phyloP scores from a whole-genome alignment of 2,888 invertebrate species.

The Liopterus haemorrhoidalis region DNA sequence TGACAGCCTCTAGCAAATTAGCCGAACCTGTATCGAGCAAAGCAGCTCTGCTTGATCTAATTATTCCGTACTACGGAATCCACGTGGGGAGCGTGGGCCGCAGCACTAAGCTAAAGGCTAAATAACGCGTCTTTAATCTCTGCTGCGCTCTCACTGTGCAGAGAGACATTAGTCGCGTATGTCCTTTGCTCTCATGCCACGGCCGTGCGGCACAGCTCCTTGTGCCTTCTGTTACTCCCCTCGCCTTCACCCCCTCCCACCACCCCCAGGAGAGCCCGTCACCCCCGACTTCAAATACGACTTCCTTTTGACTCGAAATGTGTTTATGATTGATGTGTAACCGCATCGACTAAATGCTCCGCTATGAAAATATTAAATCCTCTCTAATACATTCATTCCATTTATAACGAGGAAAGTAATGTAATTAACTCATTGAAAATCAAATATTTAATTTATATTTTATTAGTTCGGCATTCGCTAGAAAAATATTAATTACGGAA shows the following conservation, averaged over 20 bases:
- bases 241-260: background rate
- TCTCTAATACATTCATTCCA: slow-evolving; percentile 22
- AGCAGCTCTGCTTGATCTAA: slow-evolving; percentile 44
- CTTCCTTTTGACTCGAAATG: slow-evolving; percentile 10
- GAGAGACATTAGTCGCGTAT: slow-evolving; percentile 15
- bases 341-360: slow-evolving; percentile 3
- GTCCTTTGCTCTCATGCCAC: slow-evolving; percentile 4
- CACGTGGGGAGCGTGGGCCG: slow-evolving; percentile 30
- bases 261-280: background rate
- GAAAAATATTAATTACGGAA: no score
- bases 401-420: slow-evolving; percentile 18
- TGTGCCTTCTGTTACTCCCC: background rate
- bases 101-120: slow-evolving; percentile 43
- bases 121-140: slow-evolving; percentile 46
- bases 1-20: slow-evolving; percentile 39
- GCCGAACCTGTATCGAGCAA: slow-evolving; percentile 32
- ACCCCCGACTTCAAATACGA: background rate
- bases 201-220: no score
- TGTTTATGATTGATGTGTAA: slow-evolving; percentile 20
- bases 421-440: slow-evolving; percentile 22
- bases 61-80: slow-evolving; percentile 37
- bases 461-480: slow-evolving; percentile 9
- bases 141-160: slow-evolving; percentile 23
- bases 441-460: slow-evolving; percentile 22
- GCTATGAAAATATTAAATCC: slow-evolving; percentile 21